A percentile compares a stretch with the other conserved stretches of the same genome.
Conservation (phyloP, 2,113 vertebrate species). For the Willisornis vidua region DNA sequence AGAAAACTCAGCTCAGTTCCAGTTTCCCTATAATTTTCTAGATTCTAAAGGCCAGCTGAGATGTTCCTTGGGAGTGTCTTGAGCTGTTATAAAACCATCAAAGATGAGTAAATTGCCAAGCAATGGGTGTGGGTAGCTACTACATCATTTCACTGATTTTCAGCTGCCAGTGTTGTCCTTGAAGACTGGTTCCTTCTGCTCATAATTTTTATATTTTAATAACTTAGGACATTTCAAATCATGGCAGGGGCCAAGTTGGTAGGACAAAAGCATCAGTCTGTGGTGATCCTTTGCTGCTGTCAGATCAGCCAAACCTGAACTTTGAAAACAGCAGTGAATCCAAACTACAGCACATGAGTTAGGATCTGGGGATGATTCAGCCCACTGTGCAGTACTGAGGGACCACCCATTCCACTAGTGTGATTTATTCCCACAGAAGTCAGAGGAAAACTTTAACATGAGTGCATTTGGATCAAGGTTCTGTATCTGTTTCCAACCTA, state of each 20-base stretch:
- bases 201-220: neutral
- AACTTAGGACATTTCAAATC: neutral
- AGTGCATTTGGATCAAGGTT: neutral
- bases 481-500: neutral
- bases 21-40: neutral
- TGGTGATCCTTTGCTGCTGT: neutral
- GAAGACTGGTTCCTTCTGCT: neutral
- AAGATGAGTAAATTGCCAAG: neutral
- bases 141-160: neutral
- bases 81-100: neutral
- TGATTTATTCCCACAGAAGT: neutral
- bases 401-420: neutral
- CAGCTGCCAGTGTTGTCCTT: neutral
- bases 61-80: neutral
- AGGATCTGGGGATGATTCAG: neutral
- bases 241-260: neutral
- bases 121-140: neutral
- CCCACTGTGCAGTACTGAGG: neutral
- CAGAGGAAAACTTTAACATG: neutral
- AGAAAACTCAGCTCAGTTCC: neutral
- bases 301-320: constrained; percentile 3
- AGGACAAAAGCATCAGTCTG: neutral
- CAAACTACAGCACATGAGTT: neutral
- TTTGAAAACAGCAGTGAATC: neutral
- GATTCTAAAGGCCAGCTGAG: neutral